A percentile compares a stretch with the other conserved stretches of the same genome.
phyloP scores from a whole-genome alignment of 2,113 vertebrate species.

The Mus spicilegus region DNA sequence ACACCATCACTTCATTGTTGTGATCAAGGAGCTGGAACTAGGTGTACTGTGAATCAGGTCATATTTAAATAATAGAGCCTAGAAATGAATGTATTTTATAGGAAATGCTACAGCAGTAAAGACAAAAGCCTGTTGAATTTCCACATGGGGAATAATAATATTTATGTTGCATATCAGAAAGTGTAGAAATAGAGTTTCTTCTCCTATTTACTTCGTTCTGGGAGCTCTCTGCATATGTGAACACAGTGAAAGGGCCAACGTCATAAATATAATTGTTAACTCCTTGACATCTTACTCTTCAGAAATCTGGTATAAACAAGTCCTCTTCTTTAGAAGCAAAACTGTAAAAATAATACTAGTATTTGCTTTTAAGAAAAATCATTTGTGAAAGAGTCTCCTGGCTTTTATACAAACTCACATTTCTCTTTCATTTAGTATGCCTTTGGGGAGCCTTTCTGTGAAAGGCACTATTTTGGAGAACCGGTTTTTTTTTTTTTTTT shows the following conservation, averaged over 20 bases:
- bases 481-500: background rate
- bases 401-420: constrained; percentile 49
- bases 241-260: background rate
- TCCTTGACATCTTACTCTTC: constrained; percentile 15
- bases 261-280: background rate
- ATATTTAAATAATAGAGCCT: background rate
- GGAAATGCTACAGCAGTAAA: background rate
- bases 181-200: background rate
- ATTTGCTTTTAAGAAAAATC: constrained; percentile 53
- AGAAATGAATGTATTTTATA: background rate
- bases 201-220: constrained; percentile 41
- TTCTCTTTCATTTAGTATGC: constrained; percentile 60
- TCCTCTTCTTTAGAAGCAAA: constrained; percentile 12
- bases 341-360: background rate
- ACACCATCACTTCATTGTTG: constrained; percentile 31
- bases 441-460: constrained; percentile 50
- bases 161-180: background rate
- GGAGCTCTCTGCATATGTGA: background rate
- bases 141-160: background rate
- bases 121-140: background rate
- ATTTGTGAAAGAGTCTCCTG: constrained; percentile 26
- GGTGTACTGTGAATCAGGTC: background rate
- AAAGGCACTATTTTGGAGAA: constrained; percentile 60
- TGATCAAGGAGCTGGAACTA: background rate
- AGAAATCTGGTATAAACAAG: background rate